Percentiles rank a stretch among this genome's conserved stretches.
Evolutionary conservation across 2,113 vertebrate genomes (phyloP).

Genomic region (Anarrhichthys ocellatus): DNA sequence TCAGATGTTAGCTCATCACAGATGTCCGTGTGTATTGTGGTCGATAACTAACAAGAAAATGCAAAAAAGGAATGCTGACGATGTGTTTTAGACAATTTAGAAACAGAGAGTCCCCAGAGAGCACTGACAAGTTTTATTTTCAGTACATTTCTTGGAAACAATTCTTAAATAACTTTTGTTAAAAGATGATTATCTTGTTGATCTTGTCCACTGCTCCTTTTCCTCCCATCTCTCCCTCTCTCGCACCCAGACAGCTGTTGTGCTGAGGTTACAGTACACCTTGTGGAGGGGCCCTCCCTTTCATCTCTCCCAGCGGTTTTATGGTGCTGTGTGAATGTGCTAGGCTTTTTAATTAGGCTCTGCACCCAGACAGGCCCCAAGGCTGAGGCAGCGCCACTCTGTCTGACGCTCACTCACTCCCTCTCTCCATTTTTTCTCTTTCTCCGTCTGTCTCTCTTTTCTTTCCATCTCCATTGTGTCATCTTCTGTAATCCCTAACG

Average conservation of each 20-base stretch:
- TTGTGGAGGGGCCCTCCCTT: slow-evolving; percentile 87
- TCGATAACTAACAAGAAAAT: neutral
- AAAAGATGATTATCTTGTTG: neutral
- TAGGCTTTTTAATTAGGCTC: slow-evolving; percentile 97
- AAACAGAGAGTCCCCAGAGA: slow-evolving; percentile 26
- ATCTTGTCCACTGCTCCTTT: slow-evolving; percentile 33
- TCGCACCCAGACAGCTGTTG: slow-evolving; percentile 87
- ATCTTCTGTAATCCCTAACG: slow-evolving; percentile 57
- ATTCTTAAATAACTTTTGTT: neutral
- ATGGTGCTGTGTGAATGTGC: slow-evolving; percentile 95
- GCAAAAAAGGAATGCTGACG: neutral
- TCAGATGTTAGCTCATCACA: neutral
- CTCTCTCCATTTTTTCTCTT: slow-evolving; percentile 59
- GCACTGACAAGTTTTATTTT: slow-evolving; percentile 30
- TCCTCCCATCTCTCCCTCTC: slow-evolving; percentile 54
- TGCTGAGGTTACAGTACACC: slow-evolving; percentile 89
- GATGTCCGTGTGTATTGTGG: neutral
- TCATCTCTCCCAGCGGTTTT: slow-evolving; percentile 91
- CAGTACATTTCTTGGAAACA: neutral
- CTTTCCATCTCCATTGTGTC: slow-evolving; percentile 61
- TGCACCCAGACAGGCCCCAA: slow-evolving; percentile 94
- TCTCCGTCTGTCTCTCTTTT: slow-evolving; percentile 39
- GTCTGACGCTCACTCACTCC: slow-evolving; percentile 86
- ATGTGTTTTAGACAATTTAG: neutral
- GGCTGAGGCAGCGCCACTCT: slow-evolving; percentile 96